Conservation (phyloP, 2,888 invertebrate genomes). For the Caenorhabditis imperialis region DNA sequence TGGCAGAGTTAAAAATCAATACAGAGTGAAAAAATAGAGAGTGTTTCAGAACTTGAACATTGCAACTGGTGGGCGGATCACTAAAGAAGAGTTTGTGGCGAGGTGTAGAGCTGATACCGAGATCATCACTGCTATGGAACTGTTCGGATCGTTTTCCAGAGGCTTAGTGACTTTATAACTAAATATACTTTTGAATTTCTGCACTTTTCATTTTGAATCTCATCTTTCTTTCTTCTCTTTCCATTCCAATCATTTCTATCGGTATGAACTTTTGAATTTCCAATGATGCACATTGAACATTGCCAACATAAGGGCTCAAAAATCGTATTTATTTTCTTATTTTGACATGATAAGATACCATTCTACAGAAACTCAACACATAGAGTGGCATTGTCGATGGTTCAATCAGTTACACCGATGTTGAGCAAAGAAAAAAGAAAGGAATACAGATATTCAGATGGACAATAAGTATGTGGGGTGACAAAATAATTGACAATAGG, state of each 20-base stretch:
- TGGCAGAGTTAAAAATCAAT: background rate
- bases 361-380: slow-evolving; percentile 18
- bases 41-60: slow-evolving; percentile 64
- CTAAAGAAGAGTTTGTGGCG: slow-evolving; percentile 83
- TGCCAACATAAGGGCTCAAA: background rate
- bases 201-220: slow-evolving; percentile 18
- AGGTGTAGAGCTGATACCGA: slow-evolving; percentile 80
- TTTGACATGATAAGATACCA: slow-evolving; percentile 14
- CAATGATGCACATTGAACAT: background rate
- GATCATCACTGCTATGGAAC: slow-evolving; percentile 30
- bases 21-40: background rate
- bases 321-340: slow-evolving; percentile 8
- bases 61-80: slow-evolving; percentile 60
- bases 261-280: background rate
- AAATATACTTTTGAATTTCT: background rate
- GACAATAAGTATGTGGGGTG: too few species aligned
- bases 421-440: slow-evolving; percentile 5
- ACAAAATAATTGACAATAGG: too few species aligned
- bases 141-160: slow-evolving; percentile 32
- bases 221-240: slow-evolving; percentile 10
- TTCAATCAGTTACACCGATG: slow-evolving; percentile 31
- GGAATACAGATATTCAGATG: background rate
- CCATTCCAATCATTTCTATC: slow-evolving; percentile 1
- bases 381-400: slow-evolving; percentile 25
- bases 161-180: slow-evolving; percentile 11